These are phyloP conservation scores for Onychostruthus taczanowskii DNA, from an alignment of 2,113 vertebrate species.

Conservation along the genomic window DNA sequence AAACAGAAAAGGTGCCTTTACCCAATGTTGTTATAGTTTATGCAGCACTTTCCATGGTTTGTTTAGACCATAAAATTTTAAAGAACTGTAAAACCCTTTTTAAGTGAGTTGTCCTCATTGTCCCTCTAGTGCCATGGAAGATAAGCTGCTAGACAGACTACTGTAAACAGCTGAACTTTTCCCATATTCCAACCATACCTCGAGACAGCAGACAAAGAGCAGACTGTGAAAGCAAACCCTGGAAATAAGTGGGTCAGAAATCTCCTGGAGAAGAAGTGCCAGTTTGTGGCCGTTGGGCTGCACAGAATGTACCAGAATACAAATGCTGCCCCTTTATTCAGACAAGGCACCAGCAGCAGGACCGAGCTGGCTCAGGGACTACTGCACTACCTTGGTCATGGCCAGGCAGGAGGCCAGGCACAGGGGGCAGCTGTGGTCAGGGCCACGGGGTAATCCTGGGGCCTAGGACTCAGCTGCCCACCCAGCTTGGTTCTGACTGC, in stretches of 20 bases:
- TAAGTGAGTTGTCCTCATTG: neutral
- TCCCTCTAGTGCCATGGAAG: neutral
- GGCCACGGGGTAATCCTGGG: neutral
- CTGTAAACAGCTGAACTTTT: neutral
- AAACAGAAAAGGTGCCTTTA: neutral
- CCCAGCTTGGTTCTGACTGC: neutral
- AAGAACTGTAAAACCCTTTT: neutral
- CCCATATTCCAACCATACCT: neutral
- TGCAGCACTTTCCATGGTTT: neutral
- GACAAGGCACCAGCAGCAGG: neutral
- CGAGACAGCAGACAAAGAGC: neutral
- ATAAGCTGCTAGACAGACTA: neutral
- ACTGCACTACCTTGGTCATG: accelerated
- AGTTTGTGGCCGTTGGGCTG: neutral
- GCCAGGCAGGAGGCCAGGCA: neutral
- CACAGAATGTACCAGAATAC: neutral
- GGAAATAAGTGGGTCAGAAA: constrained; percentile 13
- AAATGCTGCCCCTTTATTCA: neutral
- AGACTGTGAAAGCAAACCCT: neutral
- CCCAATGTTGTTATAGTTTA: neutral
- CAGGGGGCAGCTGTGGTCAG: neutral
- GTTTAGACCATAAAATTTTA: neutral
- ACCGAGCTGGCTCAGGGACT: neutral
- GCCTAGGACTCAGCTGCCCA: neutral
- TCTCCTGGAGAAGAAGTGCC: neutral